A percentile compares a stretch with the other conserved stretches of the same genome.
Evolutionary conservation across 2,797 vertebrate species (phyloP).

Genomic region (Pseudomugil gertrudae): DNA sequence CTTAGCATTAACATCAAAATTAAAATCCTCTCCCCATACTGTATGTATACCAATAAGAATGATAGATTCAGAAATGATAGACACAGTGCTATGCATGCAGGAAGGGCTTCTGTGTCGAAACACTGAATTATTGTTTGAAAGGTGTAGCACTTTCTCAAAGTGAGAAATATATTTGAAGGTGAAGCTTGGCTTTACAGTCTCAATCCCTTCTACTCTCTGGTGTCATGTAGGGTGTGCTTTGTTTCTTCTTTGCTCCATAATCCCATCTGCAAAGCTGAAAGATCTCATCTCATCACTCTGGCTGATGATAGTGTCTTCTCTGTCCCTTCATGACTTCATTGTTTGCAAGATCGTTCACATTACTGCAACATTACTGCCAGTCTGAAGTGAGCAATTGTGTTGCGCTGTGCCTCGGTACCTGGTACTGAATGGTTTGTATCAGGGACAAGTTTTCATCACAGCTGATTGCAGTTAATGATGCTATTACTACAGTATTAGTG

Average conservation of each 20-base stretch:
- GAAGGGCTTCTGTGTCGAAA: neutral
- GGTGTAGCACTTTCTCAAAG: neutral
- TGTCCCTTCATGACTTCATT: neutral
- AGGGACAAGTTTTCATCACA: too few relatives aligned
- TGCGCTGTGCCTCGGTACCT: neutral
- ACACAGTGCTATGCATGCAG: neutral
- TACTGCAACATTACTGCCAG: neutral
- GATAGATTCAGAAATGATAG: neutral
- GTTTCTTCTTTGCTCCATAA: neutral
- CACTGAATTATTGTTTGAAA: neutral
- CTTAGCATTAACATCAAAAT: constrained; percentile 42
- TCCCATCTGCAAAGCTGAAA: neutral
- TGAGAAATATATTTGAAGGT: neutral
- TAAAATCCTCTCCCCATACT: neutral
- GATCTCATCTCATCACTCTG: neutral
- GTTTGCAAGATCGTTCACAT: neutral
- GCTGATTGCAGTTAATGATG: neutral
- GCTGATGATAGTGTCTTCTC: neutral
- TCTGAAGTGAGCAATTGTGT: neutral
- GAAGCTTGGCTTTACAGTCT: neutral
- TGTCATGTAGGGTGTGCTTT: neutral
- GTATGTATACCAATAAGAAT: neutral
- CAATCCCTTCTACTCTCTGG: neutral
- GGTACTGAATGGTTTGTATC: neutral
- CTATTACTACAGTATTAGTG: neutral